A percentile compares a stretch with the other conserved stretches of the same genome.
Conservation (phyloP, 2,888 invertebrate species). For the Diplazon laetatorius region DNA sequence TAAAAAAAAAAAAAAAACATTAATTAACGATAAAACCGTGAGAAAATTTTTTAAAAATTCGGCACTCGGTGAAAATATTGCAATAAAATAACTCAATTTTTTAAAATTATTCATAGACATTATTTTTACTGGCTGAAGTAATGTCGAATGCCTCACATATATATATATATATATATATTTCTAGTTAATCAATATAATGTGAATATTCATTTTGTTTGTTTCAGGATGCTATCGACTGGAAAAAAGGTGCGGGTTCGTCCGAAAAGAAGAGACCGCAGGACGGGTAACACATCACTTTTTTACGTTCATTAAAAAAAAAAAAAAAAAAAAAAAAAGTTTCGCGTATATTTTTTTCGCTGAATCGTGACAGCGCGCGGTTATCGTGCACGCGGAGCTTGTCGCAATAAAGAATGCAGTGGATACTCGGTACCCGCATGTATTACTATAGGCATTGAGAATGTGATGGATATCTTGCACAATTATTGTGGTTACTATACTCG, state of each 20-base stretch:
- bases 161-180: too few species aligned
- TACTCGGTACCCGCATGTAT: slow-evolving; percentile 20
- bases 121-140: too few species aligned
- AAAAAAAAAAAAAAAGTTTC: too few species aligned
- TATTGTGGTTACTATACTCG: background rate
- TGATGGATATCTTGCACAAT: slow-evolving; percentile 38
- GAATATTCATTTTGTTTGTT: slow-evolving; percentile 57
- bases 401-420: slow-evolving; percentile 7
- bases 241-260: slow-evolving; percentile 64
- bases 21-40: too few species aligned
- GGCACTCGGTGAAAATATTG: too few species aligned
- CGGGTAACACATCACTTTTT: slow-evolving; percentile 35
- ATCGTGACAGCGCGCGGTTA: background rate
- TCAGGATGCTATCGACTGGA: slow-evolving; percentile 71
- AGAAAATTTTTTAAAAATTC: too few species aligned
- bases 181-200: too few species aligned
- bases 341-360: background rate
- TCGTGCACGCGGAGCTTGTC: background rate
- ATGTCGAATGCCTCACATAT: too few species aligned
- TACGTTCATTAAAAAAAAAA: too few species aligned
- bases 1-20: too few species aligned
- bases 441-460: slow-evolving; percentile 11
- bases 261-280: slow-evolving; percentile 52
- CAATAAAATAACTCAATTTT: too few species aligned
- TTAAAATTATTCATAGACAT: too few species aligned